A percentile compares a stretch with the other conserved stretches of the same genome.
Evolutionary conservation across 1,140 invertebrate species (phyloP).

Genomic region (Homarus americanus): DNA sequence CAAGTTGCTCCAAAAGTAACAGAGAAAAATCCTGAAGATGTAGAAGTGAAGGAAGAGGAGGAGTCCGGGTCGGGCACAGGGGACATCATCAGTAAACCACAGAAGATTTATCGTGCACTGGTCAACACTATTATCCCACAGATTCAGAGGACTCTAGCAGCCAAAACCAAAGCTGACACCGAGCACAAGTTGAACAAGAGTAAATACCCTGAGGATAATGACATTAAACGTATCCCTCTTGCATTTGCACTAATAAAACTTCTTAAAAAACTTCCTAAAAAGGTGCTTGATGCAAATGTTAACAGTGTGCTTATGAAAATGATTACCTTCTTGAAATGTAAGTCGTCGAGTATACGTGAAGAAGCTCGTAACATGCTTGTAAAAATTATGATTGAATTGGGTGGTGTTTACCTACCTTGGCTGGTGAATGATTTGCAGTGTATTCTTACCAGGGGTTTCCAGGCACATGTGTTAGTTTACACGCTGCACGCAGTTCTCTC

Average conservation of each 20-base stretch:
- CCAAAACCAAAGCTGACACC: constrained; percentile 85
- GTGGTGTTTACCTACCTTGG: constrained; percentile 88
- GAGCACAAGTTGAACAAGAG: constrained; percentile 89
- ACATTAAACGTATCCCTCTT: constrained; percentile 93
- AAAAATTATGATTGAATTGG: constrained; percentile 91
- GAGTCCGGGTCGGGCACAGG: constrained; percentile 27
- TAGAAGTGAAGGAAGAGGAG: neutral
- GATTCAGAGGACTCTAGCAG: constrained; percentile 83
- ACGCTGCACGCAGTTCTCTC: constrained; percentile 91
- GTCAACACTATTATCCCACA: constrained; percentile 83
- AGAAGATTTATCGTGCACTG: constrained; percentile 84
- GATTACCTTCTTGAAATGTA: constrained; percentile 92
- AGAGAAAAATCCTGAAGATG: neutral
- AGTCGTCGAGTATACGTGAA: constrained; percentile 91
- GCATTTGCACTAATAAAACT: constrained; percentile 95
- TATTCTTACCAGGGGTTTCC: constrained; percentile 91
- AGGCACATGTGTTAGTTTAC: constrained; percentile 94
- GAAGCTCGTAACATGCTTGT: constrained; percentile 91
- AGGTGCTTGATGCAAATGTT: constrained; percentile 77
- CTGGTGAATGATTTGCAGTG: constrained; percentile 90
- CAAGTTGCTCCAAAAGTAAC: neutral
- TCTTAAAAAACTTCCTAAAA: constrained; percentile 90
- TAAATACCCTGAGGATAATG: constrained; percentile 85
- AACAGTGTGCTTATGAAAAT: constrained; percentile 92
- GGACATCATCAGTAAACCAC: constrained; percentile 50